These are phyloP conservation scores for Osmoderma eremita DNA, from an alignment of 2,888 invertebrate species.

Conservation along the genomic window DNA sequence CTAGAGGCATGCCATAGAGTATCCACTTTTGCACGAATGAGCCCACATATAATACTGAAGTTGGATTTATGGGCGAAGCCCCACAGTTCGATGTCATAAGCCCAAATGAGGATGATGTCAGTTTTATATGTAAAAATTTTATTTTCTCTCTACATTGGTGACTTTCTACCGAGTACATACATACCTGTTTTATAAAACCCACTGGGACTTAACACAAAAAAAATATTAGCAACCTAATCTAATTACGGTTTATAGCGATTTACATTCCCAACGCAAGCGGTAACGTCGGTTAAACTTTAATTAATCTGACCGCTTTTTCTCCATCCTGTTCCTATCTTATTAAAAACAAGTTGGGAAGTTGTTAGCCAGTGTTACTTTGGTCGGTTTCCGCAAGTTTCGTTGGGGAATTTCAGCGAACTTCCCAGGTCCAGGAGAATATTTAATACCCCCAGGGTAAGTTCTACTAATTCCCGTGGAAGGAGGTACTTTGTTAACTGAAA, in stretches of 20 bases:
- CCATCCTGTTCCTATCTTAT: background rate
- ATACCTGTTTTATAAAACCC: no score
- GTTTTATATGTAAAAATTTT: no score
- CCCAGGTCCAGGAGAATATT: conserved; percentile 1
- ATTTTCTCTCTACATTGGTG: no score
- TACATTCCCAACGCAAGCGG: conserved; percentile 1
- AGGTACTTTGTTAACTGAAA: no score
- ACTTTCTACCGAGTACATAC: no score
- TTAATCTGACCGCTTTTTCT: conserved; percentile 7
- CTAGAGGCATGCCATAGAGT: no score
- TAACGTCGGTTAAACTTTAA: conserved; percentile 11
- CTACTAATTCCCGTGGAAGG: no score
- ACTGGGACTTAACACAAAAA: background rate
- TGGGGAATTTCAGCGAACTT: background rate
- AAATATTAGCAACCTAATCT: background rate
- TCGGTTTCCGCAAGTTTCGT: background rate
- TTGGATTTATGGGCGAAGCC: no score
- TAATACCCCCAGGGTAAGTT: background rate
- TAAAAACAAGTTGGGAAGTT: conserved; percentile 14
- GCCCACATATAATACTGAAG: no score
- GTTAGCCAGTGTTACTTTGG: background rate
- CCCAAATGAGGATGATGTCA: no score
- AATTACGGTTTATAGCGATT: conserved; percentile 5
- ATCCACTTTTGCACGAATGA: no score
- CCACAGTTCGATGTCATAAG: no score